Evolutionary conservation across 2,888 invertebrate species (phyloP), one percentile per base, ranked within the genome.

Genomic region (Camponotus fellah): DNA sequence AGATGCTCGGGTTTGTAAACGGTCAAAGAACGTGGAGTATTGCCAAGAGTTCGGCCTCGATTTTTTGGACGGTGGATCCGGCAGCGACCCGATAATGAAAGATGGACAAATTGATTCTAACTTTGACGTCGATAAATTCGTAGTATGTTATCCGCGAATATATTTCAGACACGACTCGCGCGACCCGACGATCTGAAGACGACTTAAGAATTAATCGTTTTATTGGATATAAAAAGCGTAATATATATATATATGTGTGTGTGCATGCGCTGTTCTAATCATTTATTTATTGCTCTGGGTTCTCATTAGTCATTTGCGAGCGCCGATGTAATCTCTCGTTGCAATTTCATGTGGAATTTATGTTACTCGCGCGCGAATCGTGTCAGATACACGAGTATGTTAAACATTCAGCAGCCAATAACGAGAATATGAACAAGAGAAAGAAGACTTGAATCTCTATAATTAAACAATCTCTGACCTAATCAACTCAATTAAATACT

Each of bases 311-410:
- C 82, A 88, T 82, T 88, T 85, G 74, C 83, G 71, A 86, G 85
- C 82, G 43, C 60, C 76, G 75, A 79, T 66, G 43, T 77, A 69
- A 46, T 66, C 82, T 85, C 85, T 82, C 85, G 74, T 83, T 83
- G 85, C 86, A 87, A 88, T 88, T 80, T 83, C 86, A 79, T 74
- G 56, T 87, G 88, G 85, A 85, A 89, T 89, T 87, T 83, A 85
- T 84, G 34, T 81, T 83, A 6, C 17, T 53, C 46, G 12, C 81
- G 82, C 82, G 65, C 77, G 80, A 82, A 81, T 85, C 88, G 82
- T 58, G 12, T 53, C 32, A n/a, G 34, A 85, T 74, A 79, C 85
- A 66, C n/a, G 65, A 75, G 84, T 26, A 74, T 82, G 80, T 85
- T 83, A 79, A 86, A 85, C 69, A 26, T 26, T 26, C 26, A 26